phyloP scores from a whole-genome alignment of 2,113 vertebrate species.

The Gymnogyps californianus region DNA sequence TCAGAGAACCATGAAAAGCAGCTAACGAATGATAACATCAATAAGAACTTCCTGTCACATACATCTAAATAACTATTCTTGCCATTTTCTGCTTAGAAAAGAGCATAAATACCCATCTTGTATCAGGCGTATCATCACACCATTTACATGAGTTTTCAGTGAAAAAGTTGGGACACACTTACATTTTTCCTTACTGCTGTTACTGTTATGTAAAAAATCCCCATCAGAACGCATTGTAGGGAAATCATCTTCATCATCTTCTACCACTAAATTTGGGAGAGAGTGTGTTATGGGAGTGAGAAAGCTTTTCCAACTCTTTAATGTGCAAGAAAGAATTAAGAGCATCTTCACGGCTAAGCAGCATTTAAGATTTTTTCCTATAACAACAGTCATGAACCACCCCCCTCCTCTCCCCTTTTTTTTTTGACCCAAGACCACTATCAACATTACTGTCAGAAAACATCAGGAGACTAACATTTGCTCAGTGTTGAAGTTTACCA shows the following conservation, averaged over 20 bases:
- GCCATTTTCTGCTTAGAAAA: neutral
- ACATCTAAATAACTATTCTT: neutral
- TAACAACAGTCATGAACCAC: neutral
- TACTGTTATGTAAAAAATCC: slow-evolving; percentile 89
- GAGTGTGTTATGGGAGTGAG: neutral
- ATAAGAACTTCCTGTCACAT: neutral
- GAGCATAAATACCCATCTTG: neutral
- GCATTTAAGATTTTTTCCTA: neutral
- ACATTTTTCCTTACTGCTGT: slow-evolving; percentile 90
- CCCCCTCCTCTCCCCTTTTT: accelerated
- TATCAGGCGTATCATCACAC: neutral
- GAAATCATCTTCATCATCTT: slow-evolving; percentile 95
- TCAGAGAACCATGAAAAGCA: neutral
- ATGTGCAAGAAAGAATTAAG: neutral
- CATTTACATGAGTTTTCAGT: neutral
- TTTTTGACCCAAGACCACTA: neutral
- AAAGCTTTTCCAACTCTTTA: neutral
- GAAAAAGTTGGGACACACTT: slow-evolving; percentile 55
- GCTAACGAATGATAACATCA: neutral
- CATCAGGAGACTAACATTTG: neutral
- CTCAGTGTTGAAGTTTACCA: neutral
- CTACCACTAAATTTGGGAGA: slow-evolving; percentile 81
- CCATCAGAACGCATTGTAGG: slow-evolving; percentile 84
- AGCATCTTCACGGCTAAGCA: neutral
- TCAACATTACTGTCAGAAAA: neutral